Evolutionary conservation across 2,888 invertebrate species (phyloP).

Genomic region (Aleiodes leptofemur): DNA sequence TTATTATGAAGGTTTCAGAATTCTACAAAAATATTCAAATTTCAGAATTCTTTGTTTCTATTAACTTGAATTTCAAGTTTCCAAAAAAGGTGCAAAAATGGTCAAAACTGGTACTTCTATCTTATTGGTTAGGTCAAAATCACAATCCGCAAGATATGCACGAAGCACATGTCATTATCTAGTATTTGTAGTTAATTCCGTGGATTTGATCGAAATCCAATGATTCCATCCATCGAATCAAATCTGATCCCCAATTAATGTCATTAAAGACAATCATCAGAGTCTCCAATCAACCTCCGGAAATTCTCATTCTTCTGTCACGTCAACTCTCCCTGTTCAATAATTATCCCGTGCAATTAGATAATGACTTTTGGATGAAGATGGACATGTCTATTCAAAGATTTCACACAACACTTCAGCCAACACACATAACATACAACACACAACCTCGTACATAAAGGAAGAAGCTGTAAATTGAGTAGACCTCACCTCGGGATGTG

Average conservation of each 20-base stretch:
- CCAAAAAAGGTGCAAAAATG: too few relatives aligned
- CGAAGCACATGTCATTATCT: too few relatives aligned
- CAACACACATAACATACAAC: slow-evolving; percentile 3
- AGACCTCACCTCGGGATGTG: slow-evolving; percentile 44
- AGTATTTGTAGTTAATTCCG: neutral
- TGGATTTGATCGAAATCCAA: neutral
- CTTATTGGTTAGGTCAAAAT: too few relatives aligned
- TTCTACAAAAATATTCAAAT: too few relatives aligned
- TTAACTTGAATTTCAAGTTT: too few relatives aligned
- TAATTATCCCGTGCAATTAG: slow-evolving; percentile 1
- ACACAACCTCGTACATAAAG: slow-evolving; percentile 2
- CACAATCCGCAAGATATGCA: too few relatives aligned
- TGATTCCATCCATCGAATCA: slow-evolving; percentile 7
- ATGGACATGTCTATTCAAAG: slow-evolving; percentile 24
- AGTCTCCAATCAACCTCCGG: neutral
- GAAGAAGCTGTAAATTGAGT: slow-evolving; percentile 1
- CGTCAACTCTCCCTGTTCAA: slow-evolving; percentile 18
- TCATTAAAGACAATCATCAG: neutral
- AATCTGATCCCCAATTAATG: neutral
- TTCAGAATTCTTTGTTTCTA: too few relatives aligned
- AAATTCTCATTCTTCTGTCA: slow-evolving; percentile 10
- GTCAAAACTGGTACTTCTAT: too few relatives aligned
- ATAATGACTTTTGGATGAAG: neutral
- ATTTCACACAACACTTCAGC: neutral
- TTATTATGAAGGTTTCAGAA: too few relatives aligned